Evolutionary conservation across 2,113 vertebrate species (phyloP).

Genomic region (Rhynchomys soricoides): DNA sequence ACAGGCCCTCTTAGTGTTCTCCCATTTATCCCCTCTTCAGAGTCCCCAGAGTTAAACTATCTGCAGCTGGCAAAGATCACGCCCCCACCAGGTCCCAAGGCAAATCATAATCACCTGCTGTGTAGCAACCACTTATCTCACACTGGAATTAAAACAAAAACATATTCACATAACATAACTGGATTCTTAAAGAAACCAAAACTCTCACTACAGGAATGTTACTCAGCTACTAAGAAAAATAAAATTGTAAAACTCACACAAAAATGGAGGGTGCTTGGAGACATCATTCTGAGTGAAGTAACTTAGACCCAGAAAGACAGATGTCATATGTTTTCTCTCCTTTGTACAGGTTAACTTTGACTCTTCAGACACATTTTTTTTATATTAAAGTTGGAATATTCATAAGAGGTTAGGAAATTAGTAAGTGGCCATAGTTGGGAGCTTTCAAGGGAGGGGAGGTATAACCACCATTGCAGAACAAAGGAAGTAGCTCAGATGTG

Average conservation of each 20-base stretch:
- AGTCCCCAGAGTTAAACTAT: too few species aligned
- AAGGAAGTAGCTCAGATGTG: neutral
- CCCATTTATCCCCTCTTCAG: too few species aligned
- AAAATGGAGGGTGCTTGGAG: neutral
- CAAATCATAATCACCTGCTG: too few species aligned
- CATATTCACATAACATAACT: too few species aligned
- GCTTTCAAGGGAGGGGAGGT: neutral
- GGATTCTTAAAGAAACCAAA: too few species aligned
- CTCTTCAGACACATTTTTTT: neutral
- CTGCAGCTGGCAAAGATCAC: too few species aligned
- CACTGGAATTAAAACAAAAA: too few species aligned
- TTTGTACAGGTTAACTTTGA: neutral
- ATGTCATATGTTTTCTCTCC: neutral
- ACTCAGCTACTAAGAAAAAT: neutral
- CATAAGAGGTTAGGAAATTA: neutral
- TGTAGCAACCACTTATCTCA: too few species aligned
- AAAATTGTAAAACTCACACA: neutral
- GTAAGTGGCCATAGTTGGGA: neutral
- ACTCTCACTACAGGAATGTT: neutral
- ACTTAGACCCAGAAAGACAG: neutral
- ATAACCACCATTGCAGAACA: neutral
- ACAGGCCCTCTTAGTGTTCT: too few species aligned
- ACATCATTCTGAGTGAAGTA: neutral
- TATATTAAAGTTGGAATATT: neutral
- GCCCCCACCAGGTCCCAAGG: too few species aligned